phyloP scores from a whole-genome alignment of 2,113 vertebrate genomes.

The Isichthys henryi region DNA sequence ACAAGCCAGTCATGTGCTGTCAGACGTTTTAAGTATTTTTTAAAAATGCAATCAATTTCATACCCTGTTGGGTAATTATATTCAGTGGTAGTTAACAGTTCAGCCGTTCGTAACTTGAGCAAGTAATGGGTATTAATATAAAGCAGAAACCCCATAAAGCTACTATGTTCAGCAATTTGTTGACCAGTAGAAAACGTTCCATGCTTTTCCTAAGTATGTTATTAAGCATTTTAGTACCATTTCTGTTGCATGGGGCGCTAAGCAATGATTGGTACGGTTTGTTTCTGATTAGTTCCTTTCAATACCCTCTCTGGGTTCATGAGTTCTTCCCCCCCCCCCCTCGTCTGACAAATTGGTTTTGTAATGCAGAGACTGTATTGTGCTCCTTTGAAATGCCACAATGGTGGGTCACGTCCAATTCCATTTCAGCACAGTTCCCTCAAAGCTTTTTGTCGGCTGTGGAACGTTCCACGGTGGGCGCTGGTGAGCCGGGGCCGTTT shows the following conservation, averaged over 20 bases:
- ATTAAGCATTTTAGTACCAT: not conserved
- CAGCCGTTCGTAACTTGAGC: not conserved
- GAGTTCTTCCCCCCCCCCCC: not conserved
- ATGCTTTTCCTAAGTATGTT: not conserved
- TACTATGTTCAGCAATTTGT: not conserved
- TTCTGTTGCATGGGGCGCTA: not conserved
- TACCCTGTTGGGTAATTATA: not conserved
- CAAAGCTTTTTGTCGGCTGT: not conserved
- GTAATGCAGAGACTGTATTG: not conserved
- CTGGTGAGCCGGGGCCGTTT: not conserved
- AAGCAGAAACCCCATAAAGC: not conserved
- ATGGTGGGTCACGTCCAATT: not conserved
- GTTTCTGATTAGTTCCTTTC: not conserved
- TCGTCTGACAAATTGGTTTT: not conserved
- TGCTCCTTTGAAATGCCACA: not conserved
- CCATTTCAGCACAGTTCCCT: not conserved
- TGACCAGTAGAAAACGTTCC: not conserved
- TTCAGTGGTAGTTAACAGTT: not conserved
- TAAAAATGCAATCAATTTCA: not conserved
- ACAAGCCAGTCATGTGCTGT: not conserved
- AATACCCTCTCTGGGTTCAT: not conserved
- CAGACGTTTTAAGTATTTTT: not conserved
- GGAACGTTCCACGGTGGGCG: not conserved
- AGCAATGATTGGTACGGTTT: not conserved
- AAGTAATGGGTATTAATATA: conserved; percentile 1